Evolutionary conservation across 2,113 vertebrate species (phyloP).

Genomic region (Tachycineta bicolor): DNA sequence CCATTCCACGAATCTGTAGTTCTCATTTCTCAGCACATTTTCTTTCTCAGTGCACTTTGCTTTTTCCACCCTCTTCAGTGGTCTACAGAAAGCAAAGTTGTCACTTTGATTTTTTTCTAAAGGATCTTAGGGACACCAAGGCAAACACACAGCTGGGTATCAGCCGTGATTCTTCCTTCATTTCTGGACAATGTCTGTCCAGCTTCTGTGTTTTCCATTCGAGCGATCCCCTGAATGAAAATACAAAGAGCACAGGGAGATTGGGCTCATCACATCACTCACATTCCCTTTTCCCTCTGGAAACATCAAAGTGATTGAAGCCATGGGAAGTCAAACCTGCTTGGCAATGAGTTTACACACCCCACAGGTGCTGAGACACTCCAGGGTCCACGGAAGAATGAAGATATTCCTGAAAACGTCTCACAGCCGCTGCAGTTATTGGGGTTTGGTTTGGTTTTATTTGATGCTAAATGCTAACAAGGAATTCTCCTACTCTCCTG

Average conservation of each 20-base stretch:
- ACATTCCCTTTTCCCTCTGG: background rate
- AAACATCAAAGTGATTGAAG: background rate
- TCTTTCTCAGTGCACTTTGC: background rate
- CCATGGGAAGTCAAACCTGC: background rate
- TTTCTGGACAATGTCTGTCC: background rate
- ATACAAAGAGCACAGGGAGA: background rate
- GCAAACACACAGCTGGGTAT: background rate
- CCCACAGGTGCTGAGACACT: background rate
- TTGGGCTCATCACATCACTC: too few species aligned
- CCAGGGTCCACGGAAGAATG: background rate
- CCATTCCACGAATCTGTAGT: background rate
- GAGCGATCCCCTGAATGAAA: too few species aligned
- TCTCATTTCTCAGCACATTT: background rate
- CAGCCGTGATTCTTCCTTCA: background rate
- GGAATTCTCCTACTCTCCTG: background rate
- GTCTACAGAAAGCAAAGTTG: background rate
- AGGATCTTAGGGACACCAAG: background rate
- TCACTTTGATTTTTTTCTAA: background rate
- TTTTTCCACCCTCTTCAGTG: background rate
- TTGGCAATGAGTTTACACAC: background rate
- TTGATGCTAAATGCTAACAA: background rate
- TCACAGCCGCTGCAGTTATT: background rate
- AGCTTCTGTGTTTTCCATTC: background rate
- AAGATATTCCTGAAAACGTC: background rate
- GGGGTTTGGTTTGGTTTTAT: background rate